Base-by-base conservation (phyloP, 1,140 invertebrate species). In the Ganaspis sp. region DNA sequence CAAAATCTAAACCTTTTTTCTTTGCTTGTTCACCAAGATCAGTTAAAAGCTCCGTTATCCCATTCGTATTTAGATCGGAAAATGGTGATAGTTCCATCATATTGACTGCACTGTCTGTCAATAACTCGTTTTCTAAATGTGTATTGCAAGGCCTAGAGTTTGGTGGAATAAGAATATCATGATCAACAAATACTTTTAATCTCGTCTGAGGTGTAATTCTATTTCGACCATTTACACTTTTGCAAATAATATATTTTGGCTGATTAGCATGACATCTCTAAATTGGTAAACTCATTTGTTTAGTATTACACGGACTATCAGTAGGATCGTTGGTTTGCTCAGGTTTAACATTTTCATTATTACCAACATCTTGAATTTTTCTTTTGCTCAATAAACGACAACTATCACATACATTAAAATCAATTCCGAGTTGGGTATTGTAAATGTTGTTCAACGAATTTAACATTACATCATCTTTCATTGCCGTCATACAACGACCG, bases 1-100 rank as follows among this genome's bases (percentile, higher is more conserved):
- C 58, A n/a, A 69, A 69, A 69, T 69, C 29, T n/a, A 69, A 19
- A 8, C 23, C 29, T 29, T 37, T 37, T 29, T 69, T 69, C 21
- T 29, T 69, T 29, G 29, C 21, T 5, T 29, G 15, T 12, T n/a
- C 23, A 4, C 9, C 23, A 29, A 69, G 23, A 29, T 69, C 9
- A 5, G 12, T 29, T 29, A 29, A n/a, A 15, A 69, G 58, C 12
- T 15, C 15, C 9, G 1, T 69, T 29, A 69, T 29, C 15, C 11
- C 26, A 17, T 29, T n/a, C 12, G 9, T 5, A 29, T 26, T 29
- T 15, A 69, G 15, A 0, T 15, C 15, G 4, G 58, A 17, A 29
- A 69, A 0, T 3, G 29, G 11, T 11, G 15, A 15, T 26, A 8
- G 1, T 26, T 26, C 17, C 12, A 69, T 37, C 12, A 26, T 15